These are phyloP conservation scores for Clarias laeviceps DNA, from an alignment of 2,797 vertebrate species.

Conservation along the genomic window DNA sequence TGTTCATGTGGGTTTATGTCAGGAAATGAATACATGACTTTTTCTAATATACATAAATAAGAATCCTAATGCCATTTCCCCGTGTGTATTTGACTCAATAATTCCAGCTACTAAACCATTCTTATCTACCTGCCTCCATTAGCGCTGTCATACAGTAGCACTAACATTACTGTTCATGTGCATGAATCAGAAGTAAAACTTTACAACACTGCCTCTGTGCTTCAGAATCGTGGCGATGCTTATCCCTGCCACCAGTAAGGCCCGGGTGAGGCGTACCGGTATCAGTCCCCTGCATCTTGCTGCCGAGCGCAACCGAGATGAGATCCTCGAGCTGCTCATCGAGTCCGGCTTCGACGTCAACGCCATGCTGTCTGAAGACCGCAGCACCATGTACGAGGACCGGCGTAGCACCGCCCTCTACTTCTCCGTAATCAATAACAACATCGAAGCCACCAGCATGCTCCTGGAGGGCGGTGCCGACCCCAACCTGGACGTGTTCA, in stretches of 20 bases:
- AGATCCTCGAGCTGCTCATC: slow-evolving; percentile 83
- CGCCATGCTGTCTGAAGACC: slow-evolving; percentile 78
- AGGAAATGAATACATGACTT: background rate
- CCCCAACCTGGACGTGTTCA: slow-evolving; percentile 87
- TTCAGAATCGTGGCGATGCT: slow-evolving; percentile 87
- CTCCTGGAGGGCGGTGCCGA: slow-evolving; percentile 85
- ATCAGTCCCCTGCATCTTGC: slow-evolving; percentile 93
- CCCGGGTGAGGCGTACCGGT: slow-evolving; percentile 81
- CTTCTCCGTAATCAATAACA: slow-evolving; percentile 88
- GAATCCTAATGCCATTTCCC: slow-evolving; percentile 10
- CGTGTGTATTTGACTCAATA: slow-evolving; percentile 4
- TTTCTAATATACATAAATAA: background rate
- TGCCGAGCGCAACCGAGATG: slow-evolving; percentile 83
- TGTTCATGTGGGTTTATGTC: background rate
- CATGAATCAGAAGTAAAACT: background rate
- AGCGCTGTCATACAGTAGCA: background rate
- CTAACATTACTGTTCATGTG: background rate
- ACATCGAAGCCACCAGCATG: slow-evolving; percentile 76
- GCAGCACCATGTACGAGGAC: slow-evolving; percentile 85
- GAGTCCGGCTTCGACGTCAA: slow-evolving; percentile 87
- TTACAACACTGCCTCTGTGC: background rate
- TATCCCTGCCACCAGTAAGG: slow-evolving; percentile 84
- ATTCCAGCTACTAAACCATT: slow-evolving; percentile 22
- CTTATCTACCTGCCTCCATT: background rate
- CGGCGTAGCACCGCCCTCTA: slow-evolving; percentile 85